These are phyloP conservation scores for Phoebastria nigripes DNA, from an alignment of 2,797 vertebrate species.

Conservation along the genomic window DNA sequence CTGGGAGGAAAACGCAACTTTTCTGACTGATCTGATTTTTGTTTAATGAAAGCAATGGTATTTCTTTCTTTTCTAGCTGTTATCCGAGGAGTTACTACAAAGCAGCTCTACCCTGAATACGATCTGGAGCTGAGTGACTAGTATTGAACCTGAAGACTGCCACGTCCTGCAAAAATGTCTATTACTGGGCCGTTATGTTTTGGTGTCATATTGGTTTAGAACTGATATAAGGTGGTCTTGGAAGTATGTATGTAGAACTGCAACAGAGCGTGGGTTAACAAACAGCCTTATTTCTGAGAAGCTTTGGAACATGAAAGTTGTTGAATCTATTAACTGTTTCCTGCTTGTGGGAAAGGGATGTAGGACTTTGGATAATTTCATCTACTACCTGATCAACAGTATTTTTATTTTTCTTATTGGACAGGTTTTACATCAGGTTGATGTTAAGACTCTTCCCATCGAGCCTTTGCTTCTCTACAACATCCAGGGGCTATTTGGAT, in stretches of 20 bases:
- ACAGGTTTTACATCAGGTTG: not conserved
- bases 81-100: constrained; percentile 88
- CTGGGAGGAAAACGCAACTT: not conserved
- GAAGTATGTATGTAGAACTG: not conserved
- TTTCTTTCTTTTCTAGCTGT: constrained; percentile 76
- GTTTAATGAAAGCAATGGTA: not conserved
- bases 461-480: not conserved
- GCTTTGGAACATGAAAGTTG: not conserved
- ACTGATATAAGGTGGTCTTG: not conserved
- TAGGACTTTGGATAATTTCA: not conserved
- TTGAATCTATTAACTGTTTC: not conserved
- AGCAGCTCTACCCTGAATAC: constrained; percentile 88
- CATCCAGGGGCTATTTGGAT: not conserved
- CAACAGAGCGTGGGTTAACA: not conserved
- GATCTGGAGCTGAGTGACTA: constrained; percentile 88
- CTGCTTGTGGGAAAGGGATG: not conserved
- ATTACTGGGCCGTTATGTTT: not conserved
- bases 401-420: not conserved
- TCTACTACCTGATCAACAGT: not conserved
- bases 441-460: not conserved
- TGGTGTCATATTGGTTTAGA: not conserved
- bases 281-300: not conserved
- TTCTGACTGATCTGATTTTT: not conserved
- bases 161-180: not conserved
- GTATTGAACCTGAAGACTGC: not conserved